These are phyloP conservation scores for Eristalis arbustorum DNA, from an alignment of 2,888 invertebrate species.

Conservation along the genomic window DNA sequence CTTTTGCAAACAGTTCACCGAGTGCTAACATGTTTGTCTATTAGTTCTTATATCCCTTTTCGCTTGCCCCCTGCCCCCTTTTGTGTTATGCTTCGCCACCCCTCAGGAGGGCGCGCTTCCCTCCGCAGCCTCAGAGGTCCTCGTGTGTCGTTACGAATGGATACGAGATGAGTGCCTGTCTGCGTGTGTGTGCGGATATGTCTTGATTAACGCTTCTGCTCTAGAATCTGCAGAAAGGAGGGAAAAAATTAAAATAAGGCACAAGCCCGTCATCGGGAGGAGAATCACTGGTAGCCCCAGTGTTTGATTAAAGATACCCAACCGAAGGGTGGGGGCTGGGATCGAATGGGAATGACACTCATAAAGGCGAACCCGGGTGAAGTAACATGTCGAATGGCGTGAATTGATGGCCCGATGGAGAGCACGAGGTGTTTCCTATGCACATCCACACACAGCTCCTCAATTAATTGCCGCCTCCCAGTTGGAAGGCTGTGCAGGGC, in stretches of 20 bases:
- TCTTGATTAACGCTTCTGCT: conserved; percentile 63
- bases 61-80: too few relatives aligned
- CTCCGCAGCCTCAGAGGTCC: background rate
- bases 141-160: background rate
- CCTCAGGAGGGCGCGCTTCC: conserved; percentile 4
- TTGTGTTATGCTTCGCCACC: conserved; percentile 11
- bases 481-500: background rate
- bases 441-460: conserved; percentile 13
- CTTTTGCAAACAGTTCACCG: conserved; percentile 63
- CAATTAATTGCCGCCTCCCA: conserved; percentile 12
- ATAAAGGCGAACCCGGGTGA: conserved; percentile 4
- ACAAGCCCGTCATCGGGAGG: conserved; percentile 14
- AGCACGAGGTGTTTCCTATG: conserved; percentile 2
- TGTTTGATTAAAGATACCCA: conserved; percentile 46
- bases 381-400: conserved; percentile 38
- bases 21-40: conserved; percentile 68
- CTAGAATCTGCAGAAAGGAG: conserved; percentile 44
- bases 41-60: conserved; percentile 52
- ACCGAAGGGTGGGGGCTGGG: background rate
- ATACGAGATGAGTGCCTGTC: background rate
- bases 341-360: background rate
- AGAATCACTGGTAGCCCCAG: conserved; percentile 1
- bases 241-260: conserved; percentile 46
- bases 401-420: conserved; percentile 43
- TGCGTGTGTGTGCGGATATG: background rate